phyloP scores from a whole-genome alignment of 1,140 invertebrate species.

The Himalopsyche phryganea region DNA sequence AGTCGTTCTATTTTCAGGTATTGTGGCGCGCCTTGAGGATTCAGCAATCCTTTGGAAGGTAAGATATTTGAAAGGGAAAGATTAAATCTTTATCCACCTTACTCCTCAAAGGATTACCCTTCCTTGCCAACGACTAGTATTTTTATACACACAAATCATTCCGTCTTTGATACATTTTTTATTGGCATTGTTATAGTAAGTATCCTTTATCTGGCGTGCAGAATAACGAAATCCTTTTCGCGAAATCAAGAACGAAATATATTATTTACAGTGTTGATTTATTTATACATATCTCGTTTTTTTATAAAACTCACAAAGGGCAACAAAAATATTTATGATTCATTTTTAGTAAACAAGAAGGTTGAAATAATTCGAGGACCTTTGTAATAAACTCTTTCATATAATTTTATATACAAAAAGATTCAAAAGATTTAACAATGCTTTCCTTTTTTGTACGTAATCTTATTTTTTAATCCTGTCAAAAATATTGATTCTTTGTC shows the following conservation, averaged over 20 bases:
- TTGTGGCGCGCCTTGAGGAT: conserved; percentile 5
- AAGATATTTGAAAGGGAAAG: conserved; percentile 18
- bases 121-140: neutral
- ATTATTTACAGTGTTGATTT: too few species aligned
- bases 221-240: conserved; percentile 5
- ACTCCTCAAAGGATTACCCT: conserved; percentile 14
- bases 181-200: conserved; percentile 14
- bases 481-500: too few species aligned
- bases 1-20: conserved; percentile 11
- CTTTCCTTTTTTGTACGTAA: too few species aligned
- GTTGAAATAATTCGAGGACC: too few species aligned
- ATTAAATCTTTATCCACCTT: conserved; percentile 16
- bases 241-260: conserved; percentile 5
- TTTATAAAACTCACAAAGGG: too few species aligned
- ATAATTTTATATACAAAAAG: too few species aligned
- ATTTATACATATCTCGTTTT: too few species aligned
- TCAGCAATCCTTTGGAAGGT: conserved; percentile 6
- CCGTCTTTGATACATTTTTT: conserved; percentile 5
- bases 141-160: conserved; percentile 11
- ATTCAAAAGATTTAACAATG: too few species aligned
- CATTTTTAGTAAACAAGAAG: too few species aligned
- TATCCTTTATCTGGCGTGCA: conserved; percentile 5
- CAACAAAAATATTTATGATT: too few species aligned
- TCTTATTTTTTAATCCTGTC: too few species aligned
- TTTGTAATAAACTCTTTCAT: too few species aligned